Base-by-base conservation (phyloP, 1,140 invertebrate species). In the Drosophila lacteicornis region DNA sequence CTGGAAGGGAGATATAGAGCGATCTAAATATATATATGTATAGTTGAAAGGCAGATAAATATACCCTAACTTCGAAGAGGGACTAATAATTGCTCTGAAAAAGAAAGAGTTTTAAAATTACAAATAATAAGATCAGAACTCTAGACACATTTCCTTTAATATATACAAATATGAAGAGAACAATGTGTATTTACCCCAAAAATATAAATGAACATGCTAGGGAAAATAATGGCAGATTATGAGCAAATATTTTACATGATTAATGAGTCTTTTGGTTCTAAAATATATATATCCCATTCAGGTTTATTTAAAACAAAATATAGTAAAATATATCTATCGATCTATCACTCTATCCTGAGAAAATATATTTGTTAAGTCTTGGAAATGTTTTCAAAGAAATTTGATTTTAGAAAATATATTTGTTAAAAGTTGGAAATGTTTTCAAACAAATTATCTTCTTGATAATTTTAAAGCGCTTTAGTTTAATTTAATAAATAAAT, bases 191-290 rank as follows among this genome's bases (percentile, higher is more conserved):
- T 25, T 25, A 25, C 9, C 15, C 47, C 25, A 4, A 12, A 17
- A 5, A 33, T 53, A 19, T 51, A 36, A 22, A 22, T 36, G 36
- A 15, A 22, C 0, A 19, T 19, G 30, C 7, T 22, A 6, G 0
- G 0, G 4, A 22, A 38, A 55, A 38, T 36, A 53, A 2, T 13
- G 30, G 11, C n/a, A 19, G 17, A 19, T 51, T 51, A 51, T 51
- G 30, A 38, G 17, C 3, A 22, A 55, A 22, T 38, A 22, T 55
- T 36, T 55, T 55, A 55, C 33, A 55, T 55, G 51, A 55, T 55
- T 55, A 55, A 55, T 40, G 19, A 9, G 33, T 12, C 8, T 38
- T 15, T 15, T 0, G 19, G 19, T 40, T 38, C 9, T 0, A 3
- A 38, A 9, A 38, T 22, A 3, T 38, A 22, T 53, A 19, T 33